Evolutionary conservation across 2,113 vertebrate genomes (phyloP), one percentile per base, ranked within the genome.

Genomic region (Ascaphus truei): DNA sequence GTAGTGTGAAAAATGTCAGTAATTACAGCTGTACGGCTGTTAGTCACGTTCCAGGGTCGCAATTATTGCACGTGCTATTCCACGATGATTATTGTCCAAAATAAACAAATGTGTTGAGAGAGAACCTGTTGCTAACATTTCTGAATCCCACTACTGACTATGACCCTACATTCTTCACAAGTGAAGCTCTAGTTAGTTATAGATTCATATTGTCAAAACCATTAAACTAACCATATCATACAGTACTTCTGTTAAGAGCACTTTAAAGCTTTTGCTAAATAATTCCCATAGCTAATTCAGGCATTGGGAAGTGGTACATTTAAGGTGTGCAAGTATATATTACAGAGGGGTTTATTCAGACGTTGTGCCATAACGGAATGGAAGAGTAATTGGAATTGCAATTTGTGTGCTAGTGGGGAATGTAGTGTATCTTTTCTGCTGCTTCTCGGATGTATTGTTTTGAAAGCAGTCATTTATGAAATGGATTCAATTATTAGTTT

Each of bases 401-500:
- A 0, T 78, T 78, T 65, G 20, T 59, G 47, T 65, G 36, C 71
- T 77, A 65, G 37, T 62, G 39, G 58, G 25, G 52, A 45, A 62
- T 72, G 53, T n/a, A 45, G 60, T 72, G 53, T n/a, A 71, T 79
- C 75, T 77, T 23, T 76, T 78, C 76, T 69, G 75, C 43, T 72
- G 41, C 36, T 55, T 72, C 31, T 52, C 27, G 0, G 0, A 72
- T 79, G 61, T 57, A 76, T 4, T 80, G 74, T 76, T 75, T 79
- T 80, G 76, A 13, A 68, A 55, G 57, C 67, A 77, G 62, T 63
- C 74, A 50, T 47, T 74, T 55, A 37, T 75, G 75, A 63, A 75
- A 85, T 79, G 75, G 75, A 34, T 73, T 51, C n/a, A 23, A 74
- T 64, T 25, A 51, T 79, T 77, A 72, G 62, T 77, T 56, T 50